Evolutionary conservation across 1,140 invertebrate species (phyloP).

Genomic region (Drosophila repleta): DNA sequence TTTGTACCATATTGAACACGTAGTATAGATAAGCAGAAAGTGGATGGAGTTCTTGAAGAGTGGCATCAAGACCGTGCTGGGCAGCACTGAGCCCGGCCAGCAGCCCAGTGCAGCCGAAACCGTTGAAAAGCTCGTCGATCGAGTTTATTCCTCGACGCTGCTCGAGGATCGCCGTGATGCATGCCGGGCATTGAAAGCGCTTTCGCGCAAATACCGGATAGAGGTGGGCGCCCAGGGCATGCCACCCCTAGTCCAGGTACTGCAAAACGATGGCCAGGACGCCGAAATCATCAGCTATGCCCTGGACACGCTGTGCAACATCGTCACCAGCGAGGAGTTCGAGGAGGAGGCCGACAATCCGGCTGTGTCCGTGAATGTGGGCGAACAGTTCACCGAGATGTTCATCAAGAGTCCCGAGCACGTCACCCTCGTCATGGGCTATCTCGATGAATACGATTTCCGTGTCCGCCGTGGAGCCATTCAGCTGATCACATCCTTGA

Average conservation of each 20-base stretch:
- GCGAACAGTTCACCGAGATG: constrained; percentile 99
- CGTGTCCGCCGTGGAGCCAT: constrained; percentile 93
- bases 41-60: constrained; percentile 94
- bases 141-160: constrained; percentile 95
- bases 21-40: constrained; percentile 20
- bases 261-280: constrained; percentile 93
- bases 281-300: constrained; percentile 96
- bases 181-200: constrained; percentile 95
- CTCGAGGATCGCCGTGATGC: constrained; percentile 98
- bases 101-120: constrained; percentile 93
- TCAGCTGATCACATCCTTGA: constrained; percentile 92
- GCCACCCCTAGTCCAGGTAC: constrained; percentile 90
- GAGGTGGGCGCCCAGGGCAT: constrained; percentile 98
- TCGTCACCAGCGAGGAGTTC: constrained; percentile 93
- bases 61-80: constrained; percentile 94
- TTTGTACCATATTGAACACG: constrained; percentile 41
- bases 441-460: constrained; percentile 98
- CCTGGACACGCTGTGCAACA: constrained; percentile 95
- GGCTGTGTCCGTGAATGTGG: constrained; percentile 87
- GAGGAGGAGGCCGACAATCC: constrained; percentile 91
- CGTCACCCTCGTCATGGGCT: constrained; percentile 92
- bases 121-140: constrained; percentile 96
- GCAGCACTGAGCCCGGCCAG: constrained; percentile 89
- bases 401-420: constrained; percentile 97
- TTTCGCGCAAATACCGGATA: constrained; percentile 96